phyloP scores from a whole-genome alignment of 1,140 invertebrate species.

The Pantala flavescens region DNA sequence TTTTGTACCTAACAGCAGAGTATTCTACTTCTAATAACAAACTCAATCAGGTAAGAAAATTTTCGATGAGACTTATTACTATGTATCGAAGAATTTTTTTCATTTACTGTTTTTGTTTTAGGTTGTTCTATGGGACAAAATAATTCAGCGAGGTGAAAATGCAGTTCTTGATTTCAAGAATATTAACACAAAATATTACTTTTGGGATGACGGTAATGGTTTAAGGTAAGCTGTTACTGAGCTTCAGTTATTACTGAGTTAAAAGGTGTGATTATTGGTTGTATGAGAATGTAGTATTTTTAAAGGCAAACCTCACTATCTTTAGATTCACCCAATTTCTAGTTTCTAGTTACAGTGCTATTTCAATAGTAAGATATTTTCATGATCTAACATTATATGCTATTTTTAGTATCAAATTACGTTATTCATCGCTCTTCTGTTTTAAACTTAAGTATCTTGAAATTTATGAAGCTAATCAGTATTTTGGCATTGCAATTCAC shows the following conservation, averaged over 20 bases:
- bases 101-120: constrained; percentile 32
- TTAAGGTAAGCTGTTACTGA: constrained; percentile 56
- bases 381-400: no score
- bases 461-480: no score
- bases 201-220: constrained; percentile 98
- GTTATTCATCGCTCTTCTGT: no score
- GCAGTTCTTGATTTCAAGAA: constrained; percentile 84
- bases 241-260: not conserved
- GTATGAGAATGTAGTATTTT: not conserved
- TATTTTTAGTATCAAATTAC: no score
- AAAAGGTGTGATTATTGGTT: not conserved
- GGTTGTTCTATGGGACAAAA: constrained; percentile 99
- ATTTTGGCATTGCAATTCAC: no score
- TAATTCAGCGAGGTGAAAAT: constrained; percentile 88
- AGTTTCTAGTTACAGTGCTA: not conserved
- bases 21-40: constrained; percentile 84
- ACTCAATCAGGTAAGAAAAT: constrained; percentile 58
- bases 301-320: constrained; percentile 22
- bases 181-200: constrained; percentile 97
- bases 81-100: no score
- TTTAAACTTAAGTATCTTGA: no score
- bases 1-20: constrained; percentile 93
- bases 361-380: no score
- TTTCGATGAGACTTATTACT: no score
- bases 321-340: not conserved